These are phyloP conservation scores for Parelbella ahira DNA, from an alignment of 2,888 invertebrate genomes.

Conservation along the genomic window DNA sequence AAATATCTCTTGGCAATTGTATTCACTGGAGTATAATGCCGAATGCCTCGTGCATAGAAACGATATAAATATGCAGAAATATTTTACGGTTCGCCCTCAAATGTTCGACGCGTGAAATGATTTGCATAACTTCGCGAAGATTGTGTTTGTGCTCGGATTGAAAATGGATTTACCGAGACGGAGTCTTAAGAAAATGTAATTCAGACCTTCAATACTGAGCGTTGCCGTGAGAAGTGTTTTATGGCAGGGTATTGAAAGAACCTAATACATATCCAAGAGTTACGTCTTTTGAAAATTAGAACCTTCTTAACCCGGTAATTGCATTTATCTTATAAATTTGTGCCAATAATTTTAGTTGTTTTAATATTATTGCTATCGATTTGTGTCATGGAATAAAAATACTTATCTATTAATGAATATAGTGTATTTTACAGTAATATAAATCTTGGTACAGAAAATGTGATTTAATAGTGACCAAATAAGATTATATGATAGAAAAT, in stretches of 20 bases:
- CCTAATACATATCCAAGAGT: conserved; percentile 6
- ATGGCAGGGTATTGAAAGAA: conserved; percentile 11
- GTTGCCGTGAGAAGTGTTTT: conserved; percentile 10
- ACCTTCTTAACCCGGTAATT: no score
- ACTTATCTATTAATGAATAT: no score
- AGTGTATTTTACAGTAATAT: no score
- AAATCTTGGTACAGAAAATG: no score
- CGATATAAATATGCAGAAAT: conserved; percentile 15
- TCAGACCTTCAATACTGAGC: conserved; percentile 5
- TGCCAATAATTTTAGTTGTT: no score
- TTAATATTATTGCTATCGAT: no score
- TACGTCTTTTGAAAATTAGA: conserved; percentile 7
- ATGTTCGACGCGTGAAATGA: conserved; percentile 20
- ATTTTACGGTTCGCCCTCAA: conserved; percentile 12
- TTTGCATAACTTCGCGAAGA: conserved; percentile 22
- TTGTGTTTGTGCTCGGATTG: conserved; percentile 21
- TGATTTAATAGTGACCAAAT: no score
- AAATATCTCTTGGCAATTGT: not conserved
- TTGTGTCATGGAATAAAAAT: no score
- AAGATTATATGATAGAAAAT: no score
- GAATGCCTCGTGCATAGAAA: conserved; percentile 2
- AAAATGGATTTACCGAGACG: conserved; percentile 20
- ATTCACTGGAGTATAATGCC: not conserved
- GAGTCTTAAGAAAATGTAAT: conserved; percentile 28
- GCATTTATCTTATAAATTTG: no score